phyloP scores from a whole-genome alignment of 2,113 vertebrate species.

The Pseudopipra pipra region DNA sequence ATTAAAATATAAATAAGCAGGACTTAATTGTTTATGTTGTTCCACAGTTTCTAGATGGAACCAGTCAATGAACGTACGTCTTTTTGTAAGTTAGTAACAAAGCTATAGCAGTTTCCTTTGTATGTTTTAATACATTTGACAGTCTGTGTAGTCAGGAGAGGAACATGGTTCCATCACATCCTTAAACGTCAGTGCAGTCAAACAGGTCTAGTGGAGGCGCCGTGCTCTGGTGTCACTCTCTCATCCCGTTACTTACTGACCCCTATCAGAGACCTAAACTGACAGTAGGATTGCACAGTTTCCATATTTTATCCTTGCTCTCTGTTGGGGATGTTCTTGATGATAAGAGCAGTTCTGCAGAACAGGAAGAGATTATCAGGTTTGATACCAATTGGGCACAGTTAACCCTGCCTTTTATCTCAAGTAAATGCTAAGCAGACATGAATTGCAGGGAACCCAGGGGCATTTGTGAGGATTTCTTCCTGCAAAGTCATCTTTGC shows the following conservation, averaged over 20 bases:
- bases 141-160: not conserved
- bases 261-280: not conserved
- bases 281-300: not conserved
- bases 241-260: not conserved
- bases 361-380: constrained; percentile 1
- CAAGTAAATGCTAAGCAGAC: not conserved
- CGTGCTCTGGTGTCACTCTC: not conserved
- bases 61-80: not conserved
- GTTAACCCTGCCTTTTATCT: not conserved
- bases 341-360: not conserved
- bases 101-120: not conserved
- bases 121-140: not conserved
- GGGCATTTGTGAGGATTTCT: not conserved
- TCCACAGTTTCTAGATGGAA: not conserved
- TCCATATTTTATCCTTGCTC: not conserved
- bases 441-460: not conserved
- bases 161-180: not conserved
- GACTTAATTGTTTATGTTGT: not conserved
- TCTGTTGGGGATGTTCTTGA: not conserved
- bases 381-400: not conserved
- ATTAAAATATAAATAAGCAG: not conserved
- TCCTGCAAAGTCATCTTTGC: not conserved
- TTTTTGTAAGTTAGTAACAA: not conserved
- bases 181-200: not conserved
- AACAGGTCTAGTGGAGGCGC: not conserved